Conservation (phyloP, 2,113 vertebrate genomes). For the Ammodytes dubius region DNA sequence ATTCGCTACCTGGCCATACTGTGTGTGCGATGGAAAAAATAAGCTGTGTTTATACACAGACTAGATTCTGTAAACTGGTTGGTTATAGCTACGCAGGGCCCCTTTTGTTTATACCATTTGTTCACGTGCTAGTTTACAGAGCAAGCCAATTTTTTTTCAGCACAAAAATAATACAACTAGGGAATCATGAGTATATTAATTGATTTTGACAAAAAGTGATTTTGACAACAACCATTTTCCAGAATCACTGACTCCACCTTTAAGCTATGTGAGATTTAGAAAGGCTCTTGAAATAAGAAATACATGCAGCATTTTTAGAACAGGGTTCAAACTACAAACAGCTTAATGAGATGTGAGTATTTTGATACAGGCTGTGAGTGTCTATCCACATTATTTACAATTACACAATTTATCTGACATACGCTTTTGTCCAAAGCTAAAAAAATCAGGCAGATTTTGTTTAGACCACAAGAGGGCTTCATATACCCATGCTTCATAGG, state of each 20-base stretch:
- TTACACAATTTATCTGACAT: not conserved
- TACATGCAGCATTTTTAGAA: not conserved
- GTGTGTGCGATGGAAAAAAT: no score
- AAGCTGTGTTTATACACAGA: no score
- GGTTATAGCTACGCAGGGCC: no score
- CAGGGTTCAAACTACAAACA: not conserved
- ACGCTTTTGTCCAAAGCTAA: not conserved
- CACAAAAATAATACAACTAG: no score
- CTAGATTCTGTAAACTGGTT: no score
- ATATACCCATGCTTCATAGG: constrained; percentile 34
- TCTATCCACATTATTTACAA: not conserved
- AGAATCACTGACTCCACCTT: not conserved
- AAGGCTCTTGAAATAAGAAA: not conserved
- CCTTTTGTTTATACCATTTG: no score
- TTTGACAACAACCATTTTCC: not conserved
- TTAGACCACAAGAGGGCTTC: constrained; percentile 74
- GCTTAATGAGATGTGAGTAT: not conserved
- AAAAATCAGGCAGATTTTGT: not conserved
- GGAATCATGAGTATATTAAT: no score
- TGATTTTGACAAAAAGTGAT: no score
- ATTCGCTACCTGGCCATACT: no score
- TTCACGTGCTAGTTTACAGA: no score
- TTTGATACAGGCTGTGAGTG: not conserved
- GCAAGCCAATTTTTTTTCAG: no score
- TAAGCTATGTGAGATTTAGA: not conserved